These are phyloP conservation scores for Cygnus atratus DNA, from an alignment of 2,113 vertebrate genomes.

Conservation along the genomic window DNA sequence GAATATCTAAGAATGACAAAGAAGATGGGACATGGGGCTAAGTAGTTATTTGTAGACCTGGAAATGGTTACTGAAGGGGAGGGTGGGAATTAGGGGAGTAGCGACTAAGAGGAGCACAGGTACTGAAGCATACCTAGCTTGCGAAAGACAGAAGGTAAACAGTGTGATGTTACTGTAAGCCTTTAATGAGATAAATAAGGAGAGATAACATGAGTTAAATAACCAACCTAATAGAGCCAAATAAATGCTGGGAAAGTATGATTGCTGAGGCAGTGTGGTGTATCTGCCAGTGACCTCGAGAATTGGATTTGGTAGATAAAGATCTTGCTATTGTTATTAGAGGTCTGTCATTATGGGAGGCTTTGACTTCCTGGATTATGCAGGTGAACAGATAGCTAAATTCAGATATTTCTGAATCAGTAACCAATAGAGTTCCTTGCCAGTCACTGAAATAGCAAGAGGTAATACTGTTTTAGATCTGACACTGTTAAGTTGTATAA, in stretches of 20 bases:
- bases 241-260: not conserved
- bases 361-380: constrained; percentile 2
- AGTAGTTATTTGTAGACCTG: not conserved
- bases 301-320: constrained; percentile 22
- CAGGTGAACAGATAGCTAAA: not conserved
- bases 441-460: not conserved
- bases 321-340: constrained; percentile 19
- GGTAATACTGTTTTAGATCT: not conserved
- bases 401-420: not conserved
- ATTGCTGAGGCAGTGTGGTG: not conserved
- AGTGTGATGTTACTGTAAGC: constrained; percentile 12
- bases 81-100: not conserved
- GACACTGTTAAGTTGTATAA: not conserved
- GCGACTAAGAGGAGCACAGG: not conserved
- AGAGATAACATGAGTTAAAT: constrained; percentile 37
- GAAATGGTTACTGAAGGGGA: not conserved
- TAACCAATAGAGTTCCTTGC: not conserved
- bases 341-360: constrained; percentile 15
- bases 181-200: constrained; percentile 36
- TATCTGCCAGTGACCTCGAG: constrained; percentile 27
- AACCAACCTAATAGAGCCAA: constrained; percentile 1
- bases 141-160: not conserved
- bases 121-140: not conserved
- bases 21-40: not conserved
- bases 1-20: not conserved